Evolutionary conservation across 2,888 invertebrate species (phyloP).

Genomic region (Meganola albula): DNA sequence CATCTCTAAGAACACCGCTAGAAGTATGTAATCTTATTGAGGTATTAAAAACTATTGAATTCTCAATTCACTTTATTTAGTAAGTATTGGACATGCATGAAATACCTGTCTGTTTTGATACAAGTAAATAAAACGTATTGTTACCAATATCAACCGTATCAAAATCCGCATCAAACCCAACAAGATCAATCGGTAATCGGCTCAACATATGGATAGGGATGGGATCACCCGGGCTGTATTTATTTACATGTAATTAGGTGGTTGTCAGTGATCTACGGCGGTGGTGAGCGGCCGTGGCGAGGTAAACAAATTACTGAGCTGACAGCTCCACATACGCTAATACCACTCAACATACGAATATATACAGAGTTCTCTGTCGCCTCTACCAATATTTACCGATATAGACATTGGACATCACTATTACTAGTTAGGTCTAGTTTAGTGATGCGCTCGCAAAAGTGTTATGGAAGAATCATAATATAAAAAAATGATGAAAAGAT

Average conservation of each 20-base stretch:
- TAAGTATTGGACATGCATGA: too few species aligned
- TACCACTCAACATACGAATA: constrained; percentile 52
- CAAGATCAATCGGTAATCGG: constrained; percentile 34
- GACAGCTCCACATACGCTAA: constrained; percentile 49
- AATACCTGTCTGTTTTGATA: too few species aligned
- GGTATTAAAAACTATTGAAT: too few species aligned
- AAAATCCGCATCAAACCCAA: constrained; percentile 16
- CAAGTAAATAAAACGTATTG: too few species aligned
- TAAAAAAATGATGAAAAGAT: too few species aligned
- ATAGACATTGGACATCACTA: too few species aligned
- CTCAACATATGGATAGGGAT: constrained; percentile 18
- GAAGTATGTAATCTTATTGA: too few species aligned
- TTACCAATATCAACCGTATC: constrained; percentile 8
- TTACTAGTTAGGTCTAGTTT: too few species aligned
- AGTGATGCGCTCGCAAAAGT: too few species aligned
- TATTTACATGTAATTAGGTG: constrained; percentile 73
- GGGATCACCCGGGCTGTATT: constrained; percentile 47
- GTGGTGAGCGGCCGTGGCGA: constrained; percentile 53
- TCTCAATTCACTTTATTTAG: too few species aligned
- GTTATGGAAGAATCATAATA: too few species aligned
- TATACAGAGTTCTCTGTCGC: constrained; percentile 43
- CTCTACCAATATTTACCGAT: constrained; percentile 43
- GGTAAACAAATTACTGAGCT: constrained; percentile 66
- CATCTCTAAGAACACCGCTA: too few species aligned
- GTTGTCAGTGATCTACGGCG: constrained; percentile 65